Evolutionary conservation across 2,797 vertebrate species (phyloP), one percentile per base, ranked within the genome.

Genomic region (Eremophila alpestris): DNA sequence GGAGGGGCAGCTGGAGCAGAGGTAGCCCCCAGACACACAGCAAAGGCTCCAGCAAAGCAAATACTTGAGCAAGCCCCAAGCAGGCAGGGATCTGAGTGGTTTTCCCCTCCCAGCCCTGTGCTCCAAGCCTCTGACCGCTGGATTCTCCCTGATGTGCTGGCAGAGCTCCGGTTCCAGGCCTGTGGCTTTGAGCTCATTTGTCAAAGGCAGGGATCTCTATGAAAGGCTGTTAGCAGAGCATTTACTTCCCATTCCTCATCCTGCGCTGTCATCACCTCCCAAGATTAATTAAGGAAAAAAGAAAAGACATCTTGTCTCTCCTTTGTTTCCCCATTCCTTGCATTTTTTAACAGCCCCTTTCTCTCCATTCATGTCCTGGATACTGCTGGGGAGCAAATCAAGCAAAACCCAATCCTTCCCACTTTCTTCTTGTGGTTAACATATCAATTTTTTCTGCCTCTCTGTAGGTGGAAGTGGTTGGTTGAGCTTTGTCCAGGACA

Each of bases 171-270:
- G 52, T 90, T 93, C 80, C 91, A 29, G 81, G 96, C 95, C 90
- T 71, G 76, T 78, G 94, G 83, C 95, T 97, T 91, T 13, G 69
- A 81, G 88, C 96, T 97, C 96, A 94, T 97, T 97, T 97, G 97
- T 97, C 97, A 97, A 91, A 95, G 5, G 24, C 86, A 27, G 93
- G 92, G 96, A 96, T 97, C 95, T 97, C 85, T 91, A 95, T 97
- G 95, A 97, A 97, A 82, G 93, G 92, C 96, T 97, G 96, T 97
- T 97, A 97, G 94, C 85, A 89, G 96, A 96, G 92, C 95, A 97
- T 97, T 97, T 97, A 96, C 96, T 97, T 94, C 92, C 88, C 94
- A 95, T 97, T 97, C 87, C 96, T 97, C 97, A 97, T 97, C 94
- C 96, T 56, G 68, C 7, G 68, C 92, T 97, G 94, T 96, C 96